These are phyloP conservation scores for Pipistrellus nathusii DNA, from an alignment of 2,797 vertebrate genomes.

Conservation along the genomic window DNA sequence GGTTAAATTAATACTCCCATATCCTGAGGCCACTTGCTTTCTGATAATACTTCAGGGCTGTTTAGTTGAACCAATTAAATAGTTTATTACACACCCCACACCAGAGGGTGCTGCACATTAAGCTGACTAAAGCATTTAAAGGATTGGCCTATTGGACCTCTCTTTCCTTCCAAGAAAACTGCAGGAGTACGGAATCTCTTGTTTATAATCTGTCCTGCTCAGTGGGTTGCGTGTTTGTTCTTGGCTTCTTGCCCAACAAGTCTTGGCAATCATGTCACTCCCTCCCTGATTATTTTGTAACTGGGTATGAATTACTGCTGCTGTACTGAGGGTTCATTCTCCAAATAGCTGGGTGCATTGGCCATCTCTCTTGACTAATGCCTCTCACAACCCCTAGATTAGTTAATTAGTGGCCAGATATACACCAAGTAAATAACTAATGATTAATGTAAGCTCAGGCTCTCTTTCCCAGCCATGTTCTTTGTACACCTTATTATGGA, in stretches of 20 bases:
- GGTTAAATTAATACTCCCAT: neutral
- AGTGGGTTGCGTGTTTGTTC: neutral
- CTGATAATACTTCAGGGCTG: neutral
- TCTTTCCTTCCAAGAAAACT: neutral
- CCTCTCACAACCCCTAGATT: neutral
- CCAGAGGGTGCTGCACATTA: neutral
- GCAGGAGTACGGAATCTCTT: neutral
- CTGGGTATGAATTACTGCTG: neutral
- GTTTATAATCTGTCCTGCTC: slow-evolving; percentile 59
- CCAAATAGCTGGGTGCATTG: neutral
- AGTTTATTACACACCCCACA: neutral
- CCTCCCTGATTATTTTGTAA: neutral
- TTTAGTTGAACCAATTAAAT: neutral
- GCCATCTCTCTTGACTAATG: neutral
- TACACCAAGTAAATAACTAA: neutral
- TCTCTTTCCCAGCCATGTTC: neutral
- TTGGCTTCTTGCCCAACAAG: slow-evolving; percentile 17
- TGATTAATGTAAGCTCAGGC: neutral
- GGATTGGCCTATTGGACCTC: neutral
- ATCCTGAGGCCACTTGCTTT: neutral
- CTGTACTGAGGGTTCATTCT: neutral
- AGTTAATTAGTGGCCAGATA: neutral
- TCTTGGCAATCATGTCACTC: neutral
- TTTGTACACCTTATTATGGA: neutral
- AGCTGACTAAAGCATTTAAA: neutral